Evolutionary conservation across 64 coral and sea anemone genomes (phyloP).

Genomic region (Montipora capricornis): DNA sequence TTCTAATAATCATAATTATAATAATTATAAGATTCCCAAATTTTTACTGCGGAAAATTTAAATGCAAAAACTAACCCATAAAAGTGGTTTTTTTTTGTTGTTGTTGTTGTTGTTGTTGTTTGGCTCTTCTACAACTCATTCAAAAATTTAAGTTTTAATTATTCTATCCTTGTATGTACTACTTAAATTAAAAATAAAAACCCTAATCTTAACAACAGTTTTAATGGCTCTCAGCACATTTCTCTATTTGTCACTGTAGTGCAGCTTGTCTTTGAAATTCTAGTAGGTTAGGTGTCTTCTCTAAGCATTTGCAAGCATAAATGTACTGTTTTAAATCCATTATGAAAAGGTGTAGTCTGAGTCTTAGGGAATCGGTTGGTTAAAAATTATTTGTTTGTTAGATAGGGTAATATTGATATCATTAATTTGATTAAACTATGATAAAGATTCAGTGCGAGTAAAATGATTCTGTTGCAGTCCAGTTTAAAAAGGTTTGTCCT

Average conservation of each 20-base stretch:
- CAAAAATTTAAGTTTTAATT: too few relatives aligned
- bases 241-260: not conserved
- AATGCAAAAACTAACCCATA: too few relatives aligned
- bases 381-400: not conserved
- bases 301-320: not conserved
- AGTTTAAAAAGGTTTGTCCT: not conserved
- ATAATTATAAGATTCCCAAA: too few relatives aligned
- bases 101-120: too few relatives aligned
- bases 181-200: too few relatives aligned
- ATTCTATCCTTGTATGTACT: too few relatives aligned
- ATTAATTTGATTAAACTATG: not conserved
- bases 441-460: not conserved
- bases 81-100: too few relatives aligned
- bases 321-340: not conserved
- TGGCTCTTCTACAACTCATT: too few relatives aligned
- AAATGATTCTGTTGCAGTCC: not conserved
- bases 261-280: not conserved
- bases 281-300: not conserved
- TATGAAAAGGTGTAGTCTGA: not conserved
- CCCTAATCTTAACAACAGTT: too few relatives aligned
- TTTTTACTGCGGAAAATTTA: too few relatives aligned
- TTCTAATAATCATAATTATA: too few relatives aligned
- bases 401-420: not conserved
- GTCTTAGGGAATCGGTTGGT: not conserved
- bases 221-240: not conserved